Percentiles rank a stretch among this genome's conserved stretches.
Evolutionary conservation across 2,113 vertebrate species (phyloP).

Genomic region (Antechinus stuartii): DNA sequence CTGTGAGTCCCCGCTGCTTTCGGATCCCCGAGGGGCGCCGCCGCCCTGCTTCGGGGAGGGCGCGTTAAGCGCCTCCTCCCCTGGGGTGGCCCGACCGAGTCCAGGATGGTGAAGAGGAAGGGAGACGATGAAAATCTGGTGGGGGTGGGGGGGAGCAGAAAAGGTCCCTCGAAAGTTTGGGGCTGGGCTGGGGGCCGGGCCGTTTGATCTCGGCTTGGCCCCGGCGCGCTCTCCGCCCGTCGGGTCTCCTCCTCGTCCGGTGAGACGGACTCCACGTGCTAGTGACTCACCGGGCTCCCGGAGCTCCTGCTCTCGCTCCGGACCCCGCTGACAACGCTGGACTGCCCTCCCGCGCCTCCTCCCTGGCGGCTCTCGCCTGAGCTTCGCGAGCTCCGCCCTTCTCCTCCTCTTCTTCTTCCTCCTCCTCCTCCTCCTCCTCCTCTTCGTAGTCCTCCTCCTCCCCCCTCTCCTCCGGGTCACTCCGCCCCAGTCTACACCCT

Average conservation of each 20-base stretch:
- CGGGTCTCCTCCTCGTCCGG: no score
- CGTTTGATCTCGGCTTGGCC: neutral
- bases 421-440: neutral
- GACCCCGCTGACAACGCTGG: slow-evolving; percentile 55
- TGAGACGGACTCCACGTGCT: slow-evolving; percentile 75
- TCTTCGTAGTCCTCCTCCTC: neutral
- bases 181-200: neutral
- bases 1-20: neutral
- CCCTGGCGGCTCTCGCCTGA: slow-evolving; percentile 67
- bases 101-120: neutral
- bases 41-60: neutral
- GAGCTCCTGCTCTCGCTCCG: slow-evolving; percentile 54
- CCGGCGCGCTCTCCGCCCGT: no score
- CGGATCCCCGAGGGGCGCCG: neutral
- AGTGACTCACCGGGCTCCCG: slow-evolving; percentile 74
- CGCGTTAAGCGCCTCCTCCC: neutral
- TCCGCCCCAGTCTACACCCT: neutral
- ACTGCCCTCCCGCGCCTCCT: slow-evolving; percentile 59
- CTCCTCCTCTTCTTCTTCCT: neutral
- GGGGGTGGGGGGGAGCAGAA: neutral
- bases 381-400: slow-evolving; percentile 61
- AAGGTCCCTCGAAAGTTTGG: slow-evolving; percentile 68
- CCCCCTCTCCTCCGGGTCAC: neutral
- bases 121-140: neutral
- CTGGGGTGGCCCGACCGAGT: neutral